Base-by-base conservation (phyloP, 2,888 invertebrate genomes). In the Brenthis hecate region DNA sequence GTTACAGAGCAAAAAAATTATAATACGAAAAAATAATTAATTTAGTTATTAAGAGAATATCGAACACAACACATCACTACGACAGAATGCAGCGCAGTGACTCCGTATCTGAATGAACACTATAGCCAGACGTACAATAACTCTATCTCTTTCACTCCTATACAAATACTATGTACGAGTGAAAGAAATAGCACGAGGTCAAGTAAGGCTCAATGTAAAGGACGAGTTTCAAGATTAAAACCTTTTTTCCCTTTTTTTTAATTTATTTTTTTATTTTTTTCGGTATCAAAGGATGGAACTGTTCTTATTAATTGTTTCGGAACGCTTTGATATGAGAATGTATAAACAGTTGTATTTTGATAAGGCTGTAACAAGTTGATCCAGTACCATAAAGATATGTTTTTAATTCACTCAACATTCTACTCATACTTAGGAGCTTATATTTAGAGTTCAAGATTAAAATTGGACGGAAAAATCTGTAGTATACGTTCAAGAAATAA, bases 51-150 rank as follows among this genome's bases (percentile, higher is more conserved):
- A 76, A 57, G 2, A 60, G 56, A 54, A 14, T 48, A 61, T 50
- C 36, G 50, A 55, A 53, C 53, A 51, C 57, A 23, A 23, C 68
- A 73, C 87, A 84, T 73, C 90, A 80, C 89, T 90, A 87, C 75
- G 68, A 71, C 81, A 91, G 91, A 92, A 92, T 91, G 91, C 85
- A 82, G 91, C 81, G 86, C 88, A 87, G 87, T 88, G 82, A 85
- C 85, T 85, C 81, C 76, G 81, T 80, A 79, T 80, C 82, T 91
- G 89, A 92, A 92, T 91, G 92, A 90, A 88, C 85, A 86, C 85
- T 85, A 81, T 81, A 85, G 81, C 80, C 76, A 78, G 78, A 73
- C 74, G 76, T 76, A 78, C 76, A 66, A 76, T 78, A 75, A 47
- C n/a, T 68, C 80, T 73, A 56, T 79, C 78, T 70, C 77, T 77